A percentile compares a stretch with the other conserved stretches of the same genome.
phyloP scores from a whole-genome alignment of 2,113 vertebrate species.

The Lucifuga dentata region DNA sequence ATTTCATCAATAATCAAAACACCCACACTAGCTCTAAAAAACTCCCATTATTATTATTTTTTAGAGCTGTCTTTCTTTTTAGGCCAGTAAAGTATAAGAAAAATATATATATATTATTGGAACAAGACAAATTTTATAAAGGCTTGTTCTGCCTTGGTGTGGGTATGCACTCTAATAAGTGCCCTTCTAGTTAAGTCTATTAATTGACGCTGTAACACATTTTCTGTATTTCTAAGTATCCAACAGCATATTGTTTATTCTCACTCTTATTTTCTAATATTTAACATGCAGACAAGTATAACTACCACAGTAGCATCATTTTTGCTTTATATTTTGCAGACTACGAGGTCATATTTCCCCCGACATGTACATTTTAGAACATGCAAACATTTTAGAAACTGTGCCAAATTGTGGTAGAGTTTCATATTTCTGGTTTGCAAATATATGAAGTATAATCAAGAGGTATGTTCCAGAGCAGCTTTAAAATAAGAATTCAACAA shows the following conservation, averaged over 20 bases:
- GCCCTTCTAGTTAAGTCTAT: too few species aligned
- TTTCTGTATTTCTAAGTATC: slow-evolving; percentile 18
- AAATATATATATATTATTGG: too few species aligned
- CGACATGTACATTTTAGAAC: slow-evolving; percentile 1
- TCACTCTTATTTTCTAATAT: slow-evolving; percentile 26
- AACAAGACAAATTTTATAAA: too few species aligned
- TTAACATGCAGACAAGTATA: slow-evolving; percentile 12
- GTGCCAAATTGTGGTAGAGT: slow-evolving; percentile 8
- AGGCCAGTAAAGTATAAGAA: too few species aligned
- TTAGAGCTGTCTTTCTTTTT: too few species aligned
- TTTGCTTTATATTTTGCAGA: slow-evolving; percentile 2
- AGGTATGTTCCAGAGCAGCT: not conserved
- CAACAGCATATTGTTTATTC: too few species aligned
- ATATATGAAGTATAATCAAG: not conserved
- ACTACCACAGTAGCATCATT: slow-evolving; percentile 7
- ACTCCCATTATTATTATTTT: too few species aligned
- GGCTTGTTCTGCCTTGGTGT: too few species aligned
- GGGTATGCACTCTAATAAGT: too few species aligned
- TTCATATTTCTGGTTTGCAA: not conserved
- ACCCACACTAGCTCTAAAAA: too few species aligned
- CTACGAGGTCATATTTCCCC: slow-evolving; percentile 19
- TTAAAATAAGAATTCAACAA: slow-evolving; percentile 5
- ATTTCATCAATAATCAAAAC: too few species aligned
- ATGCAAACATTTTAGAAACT: slow-evolving; percentile 10
- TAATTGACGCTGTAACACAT: too few species aligned